These are phyloP conservation scores for Alcis repandata DNA, from an alignment of 2,888 invertebrate species.

Conservation along the genomic window DNA sequence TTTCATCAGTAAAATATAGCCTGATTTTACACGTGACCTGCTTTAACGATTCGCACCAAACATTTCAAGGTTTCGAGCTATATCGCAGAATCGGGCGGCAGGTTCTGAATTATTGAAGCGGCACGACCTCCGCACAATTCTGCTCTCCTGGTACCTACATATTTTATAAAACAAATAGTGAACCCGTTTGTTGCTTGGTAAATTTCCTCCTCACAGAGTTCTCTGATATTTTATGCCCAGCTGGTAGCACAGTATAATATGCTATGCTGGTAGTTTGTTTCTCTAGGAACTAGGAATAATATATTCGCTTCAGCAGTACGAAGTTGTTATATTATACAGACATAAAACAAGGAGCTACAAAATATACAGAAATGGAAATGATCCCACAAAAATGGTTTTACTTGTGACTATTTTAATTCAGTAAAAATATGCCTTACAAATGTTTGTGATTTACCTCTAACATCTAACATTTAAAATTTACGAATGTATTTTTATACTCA, in stretches of 20 bases:
- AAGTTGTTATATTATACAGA: too few species aligned
- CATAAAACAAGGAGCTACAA: too few species aligned
- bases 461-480: too few species aligned
- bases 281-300: conserved; percentile 7
- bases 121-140: conserved; percentile 56
- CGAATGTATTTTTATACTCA: too few species aligned
- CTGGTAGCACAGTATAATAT: too few species aligned
- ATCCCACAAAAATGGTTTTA: too few species aligned
- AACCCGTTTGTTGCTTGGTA: conserved; percentile 26
- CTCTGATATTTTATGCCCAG: conserved; percentile 14
- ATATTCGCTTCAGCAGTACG: neutral
- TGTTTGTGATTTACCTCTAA: too few species aligned
- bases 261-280: conserved; percentile 6
- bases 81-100: conserved; percentile 52
- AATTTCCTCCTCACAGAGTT: conserved; percentile 18
- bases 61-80: conserved; percentile 11
- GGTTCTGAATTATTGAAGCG: conserved; percentile 70
- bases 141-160: conserved; percentile 61
- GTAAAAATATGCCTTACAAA: too few species aligned
- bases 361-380: too few species aligned
- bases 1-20: too few species aligned
- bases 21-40: neutral
- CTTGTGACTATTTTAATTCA: too few species aligned
- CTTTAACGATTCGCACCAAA: conserved; percentile 3
- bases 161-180: conserved; percentile 37